Conservation (phyloP, 2,113 vertebrate species). For the Tachysurus vachellii region DNA sequence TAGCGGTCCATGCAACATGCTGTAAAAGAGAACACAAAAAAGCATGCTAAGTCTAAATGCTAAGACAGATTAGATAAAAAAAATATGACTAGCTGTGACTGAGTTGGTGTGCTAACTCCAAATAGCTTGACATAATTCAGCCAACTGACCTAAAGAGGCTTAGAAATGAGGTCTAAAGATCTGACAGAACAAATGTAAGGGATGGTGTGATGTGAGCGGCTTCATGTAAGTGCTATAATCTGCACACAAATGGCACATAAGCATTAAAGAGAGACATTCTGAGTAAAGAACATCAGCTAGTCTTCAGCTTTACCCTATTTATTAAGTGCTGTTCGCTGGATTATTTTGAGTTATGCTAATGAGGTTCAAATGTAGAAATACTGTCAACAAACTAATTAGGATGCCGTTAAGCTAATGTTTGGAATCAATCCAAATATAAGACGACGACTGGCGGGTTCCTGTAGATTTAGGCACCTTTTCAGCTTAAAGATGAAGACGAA, state of each 20-base stretch:
- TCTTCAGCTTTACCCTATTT: neutral
- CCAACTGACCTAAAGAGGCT: slow-evolving; percentile 42
- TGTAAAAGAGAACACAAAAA: neutral
- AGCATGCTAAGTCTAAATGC: neutral
- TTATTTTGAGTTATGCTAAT: slow-evolving; percentile 2
- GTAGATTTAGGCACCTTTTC: neutral
- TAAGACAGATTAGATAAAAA: neutral
- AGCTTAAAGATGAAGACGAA: neutral
- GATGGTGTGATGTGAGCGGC: slow-evolving; percentile 45
- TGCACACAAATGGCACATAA: slow-evolving; percentile 54
- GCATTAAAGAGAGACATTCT: slow-evolving; percentile 34
- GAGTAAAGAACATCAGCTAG: neutral
- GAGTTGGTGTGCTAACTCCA: slow-evolving; percentile 6
- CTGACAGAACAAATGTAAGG: slow-evolving; percentile 28
- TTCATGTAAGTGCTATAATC: slow-evolving; percentile 56
- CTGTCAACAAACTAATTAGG: neutral
- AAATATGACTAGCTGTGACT: neutral
- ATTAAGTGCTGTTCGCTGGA: neutral
- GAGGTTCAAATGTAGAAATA: neutral
- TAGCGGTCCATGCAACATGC: neutral
- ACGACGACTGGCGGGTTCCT: neutral
- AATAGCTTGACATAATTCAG: slow-evolving; percentile 27
- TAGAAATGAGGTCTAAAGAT: slow-evolving; percentile 34
- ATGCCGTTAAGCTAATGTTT: neutral
- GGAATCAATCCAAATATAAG: neutral